Base-by-base conservation (phyloP, 2,113 vertebrate species). In the Trogon melanurus region DNA sequence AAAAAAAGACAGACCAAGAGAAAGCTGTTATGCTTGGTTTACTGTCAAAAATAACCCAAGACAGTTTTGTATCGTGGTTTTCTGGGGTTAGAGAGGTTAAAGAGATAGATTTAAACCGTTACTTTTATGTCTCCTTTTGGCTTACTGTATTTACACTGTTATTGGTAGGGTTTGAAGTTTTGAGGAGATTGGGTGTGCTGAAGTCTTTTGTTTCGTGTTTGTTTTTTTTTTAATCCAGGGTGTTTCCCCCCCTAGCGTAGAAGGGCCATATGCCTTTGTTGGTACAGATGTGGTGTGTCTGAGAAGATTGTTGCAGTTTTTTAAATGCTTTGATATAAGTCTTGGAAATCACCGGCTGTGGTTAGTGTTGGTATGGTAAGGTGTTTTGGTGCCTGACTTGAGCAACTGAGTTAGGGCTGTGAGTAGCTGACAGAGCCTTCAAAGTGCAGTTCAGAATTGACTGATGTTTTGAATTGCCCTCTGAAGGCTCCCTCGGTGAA, bases 211-310 rank as follows among this genome's bases (percentile, higher is more conserved):
- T 65, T 74, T 66, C 23, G 36, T 36, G 36, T 7, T 36, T 36
- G 36, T 6, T 4, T 1, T 1, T 7, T 79, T 60, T 56, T 47
- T 30, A 44, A 26, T 16, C 20, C 5, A 5, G 26, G 11, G 4
- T 47, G 22, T 74, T 92, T 75, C 60, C 27, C 58, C 29, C 22
- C 25, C 22, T 22, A 6, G 10, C 1, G 0, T 32, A 6, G 51
- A 60, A 45, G n/a, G 36, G 12, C 30, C 20, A 0, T 25, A 7
- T 57, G 17, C 29, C 38, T 34, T 26, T 61, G 26, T 50, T 62
- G 45, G 13, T 53, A 47, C 25, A 45, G 30, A 48, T 60, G n/a
- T 54, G 45, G 36, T 58, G 29, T 4, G 4, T 41, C 51, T 62
- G 23, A 57, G 58, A 36, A 51, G 14, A 18, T 60, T 16, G 48